Evolutionary conservation across 2,888 invertebrate species (phyloP).

Genomic region (Eurytoma californica): DNA sequence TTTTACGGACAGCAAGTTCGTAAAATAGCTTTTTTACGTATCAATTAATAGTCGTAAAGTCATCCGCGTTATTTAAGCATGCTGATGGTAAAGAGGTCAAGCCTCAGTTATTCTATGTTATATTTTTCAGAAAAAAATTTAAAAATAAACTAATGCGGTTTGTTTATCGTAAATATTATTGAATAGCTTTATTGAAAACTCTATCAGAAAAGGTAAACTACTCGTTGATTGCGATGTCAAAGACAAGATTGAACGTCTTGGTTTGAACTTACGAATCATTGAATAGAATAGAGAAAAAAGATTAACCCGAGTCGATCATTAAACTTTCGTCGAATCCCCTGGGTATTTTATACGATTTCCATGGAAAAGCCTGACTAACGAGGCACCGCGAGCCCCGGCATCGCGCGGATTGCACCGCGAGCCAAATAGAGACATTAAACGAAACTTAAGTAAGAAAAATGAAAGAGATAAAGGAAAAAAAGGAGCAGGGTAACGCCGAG

Average conservation of each 20-base stretch:
- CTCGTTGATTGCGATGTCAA: no score
- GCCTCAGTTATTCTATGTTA: not conserved
- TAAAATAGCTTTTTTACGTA: conserved; percentile 4
- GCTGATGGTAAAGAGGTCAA: conserved; percentile 9
- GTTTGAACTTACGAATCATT: not conserved
- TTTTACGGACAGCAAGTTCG: not conserved
- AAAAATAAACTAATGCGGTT: no score
- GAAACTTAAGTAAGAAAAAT: conserved; percentile 8
- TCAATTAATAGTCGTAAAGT: conserved; percentile 6
- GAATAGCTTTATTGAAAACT: no score
- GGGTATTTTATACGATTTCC: conserved; percentile 43
- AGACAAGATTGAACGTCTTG: no score
- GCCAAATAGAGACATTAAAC: conserved; percentile 52
- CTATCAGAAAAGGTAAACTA: no score
- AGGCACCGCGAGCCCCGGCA: not conserved
- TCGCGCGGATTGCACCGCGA: not conserved
- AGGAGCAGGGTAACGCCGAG: not conserved
- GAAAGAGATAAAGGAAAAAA: not conserved
- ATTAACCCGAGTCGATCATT: conserved; percentile 7
- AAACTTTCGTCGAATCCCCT: conserved; percentile 25
- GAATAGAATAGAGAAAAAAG: no score
- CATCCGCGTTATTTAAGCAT: not conserved
- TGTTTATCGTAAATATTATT: no score
- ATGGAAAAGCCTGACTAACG: conserved; percentile 33
- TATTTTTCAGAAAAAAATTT: no score